Conservation (phyloP, 2,888 invertebrate species). For the Xanthorhoe spadicearia region DNA sequence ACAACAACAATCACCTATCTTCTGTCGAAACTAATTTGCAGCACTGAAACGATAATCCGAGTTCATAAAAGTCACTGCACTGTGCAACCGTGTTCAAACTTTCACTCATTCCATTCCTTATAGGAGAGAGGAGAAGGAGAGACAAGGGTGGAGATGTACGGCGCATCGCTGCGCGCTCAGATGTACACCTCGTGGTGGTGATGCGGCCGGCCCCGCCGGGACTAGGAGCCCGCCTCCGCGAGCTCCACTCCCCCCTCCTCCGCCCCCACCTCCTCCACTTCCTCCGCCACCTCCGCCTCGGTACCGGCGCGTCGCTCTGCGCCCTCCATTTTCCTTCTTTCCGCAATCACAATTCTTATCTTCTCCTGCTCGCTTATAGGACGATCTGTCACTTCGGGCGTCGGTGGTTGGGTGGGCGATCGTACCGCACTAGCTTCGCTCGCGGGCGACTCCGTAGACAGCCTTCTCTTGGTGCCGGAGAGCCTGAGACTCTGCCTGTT, state of each 20-base stretch:
- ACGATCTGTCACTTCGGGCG: conserved; percentile 58
- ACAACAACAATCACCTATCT: conserved; percentile 54
- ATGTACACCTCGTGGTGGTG: conserved; percentile 82
- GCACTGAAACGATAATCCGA: conserved; percentile 50
- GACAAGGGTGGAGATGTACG: conserved; percentile 12
- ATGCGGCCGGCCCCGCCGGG: conserved; percentile 83
- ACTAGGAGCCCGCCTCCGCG: conserved; percentile 79
- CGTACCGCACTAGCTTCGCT: conserved; percentile 59
- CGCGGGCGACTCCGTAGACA: conserved; percentile 65
- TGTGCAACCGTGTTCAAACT: conserved; percentile 76
- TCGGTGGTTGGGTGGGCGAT: conserved; percentile 49
- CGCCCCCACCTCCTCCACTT: conserved; percentile 40
- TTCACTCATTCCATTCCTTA: conserved; percentile 65
- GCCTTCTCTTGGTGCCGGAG: conserved; percentile 59
- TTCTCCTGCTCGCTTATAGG: conserved; percentile 79
- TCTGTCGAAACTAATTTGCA: conserved; percentile 60
- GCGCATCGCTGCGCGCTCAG: conserved; percentile 57
- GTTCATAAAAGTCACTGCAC: conserved; percentile 55
- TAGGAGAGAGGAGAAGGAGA: conserved; percentile 51
- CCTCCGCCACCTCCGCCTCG: too few species aligned
- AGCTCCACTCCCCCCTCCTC: conserved; percentile 74
- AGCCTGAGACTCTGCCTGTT: conserved; percentile 61
- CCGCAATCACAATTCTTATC: conserved; percentile 86
- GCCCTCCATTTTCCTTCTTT: conserved; percentile 84
- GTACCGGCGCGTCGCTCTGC: conserved; percentile 52